Evolutionary conservation across 2,113 vertebrate genomes (phyloP), one percentile per base, ranked within the genome.

Genomic region (Heteronetta atricapilla): DNA sequence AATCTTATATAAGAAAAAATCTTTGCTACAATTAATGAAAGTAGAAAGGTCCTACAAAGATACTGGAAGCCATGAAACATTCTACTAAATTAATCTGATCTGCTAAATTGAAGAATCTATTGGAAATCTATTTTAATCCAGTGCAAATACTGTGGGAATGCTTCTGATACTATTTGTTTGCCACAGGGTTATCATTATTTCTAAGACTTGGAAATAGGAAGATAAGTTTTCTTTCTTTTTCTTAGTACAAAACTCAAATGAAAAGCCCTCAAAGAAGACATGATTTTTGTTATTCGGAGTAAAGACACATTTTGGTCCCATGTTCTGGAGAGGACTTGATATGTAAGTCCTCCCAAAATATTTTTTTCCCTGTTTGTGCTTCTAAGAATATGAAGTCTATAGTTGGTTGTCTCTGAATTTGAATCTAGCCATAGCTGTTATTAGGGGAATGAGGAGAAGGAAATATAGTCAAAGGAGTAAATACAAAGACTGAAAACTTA

Each of bases 111-210:
- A 72, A 90, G 20, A 94, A 89, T 82, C 66, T 66, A 53, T 82
- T 69, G 66, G 66, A 90, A 92, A 94, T 84, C 69, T 3, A 42
- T 90, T 95, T 92, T 69, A 87, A 86, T 82, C 74, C 38, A 79
- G 29, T 82, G 26, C 4, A 86, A 84, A 76, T 12, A 53, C 44
- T 62, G 31, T 67, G 36, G 59, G 64, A 91, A 48, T 15, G 19
- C 9, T 86, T 88, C 42, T 84, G 66, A 62, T 89, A 62, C 29
- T 90, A 42, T 88, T 68, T 68, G 38, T 64, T 88, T 82, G 38
- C 21, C 23, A 68, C 13, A 16, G 10, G n/a, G 33, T 59, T 79
- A 58, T 56, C 72, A 50, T 40, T 68, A 52, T 84, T 70, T 70
- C 7, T 40, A 92, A 82, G n/a, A 23, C 44, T 88, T 89, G 26